Evolutionary conservation across 2,888 invertebrate species (phyloP), one percentile per base, ranked within the genome.

Genomic region (Acronicta aceris): DNA sequence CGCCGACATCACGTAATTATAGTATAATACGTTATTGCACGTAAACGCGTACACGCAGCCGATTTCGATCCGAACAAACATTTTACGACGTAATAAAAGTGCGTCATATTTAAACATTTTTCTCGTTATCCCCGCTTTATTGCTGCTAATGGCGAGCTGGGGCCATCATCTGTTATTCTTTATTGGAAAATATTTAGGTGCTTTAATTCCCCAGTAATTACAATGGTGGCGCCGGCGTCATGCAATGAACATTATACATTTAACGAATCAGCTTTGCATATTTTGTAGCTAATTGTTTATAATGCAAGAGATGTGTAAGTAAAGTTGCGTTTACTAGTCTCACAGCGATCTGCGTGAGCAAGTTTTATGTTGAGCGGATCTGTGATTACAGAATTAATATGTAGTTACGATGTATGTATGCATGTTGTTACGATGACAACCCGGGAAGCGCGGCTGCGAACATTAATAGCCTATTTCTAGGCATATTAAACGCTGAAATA

Each of bases 31-130:
- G 80, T 79, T 77, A 78, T 73, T 67, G 72, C 73, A 56, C 76
- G 64, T 79, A 73, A 79, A 74, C 74, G 59, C 69, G 61, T 58
- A 62, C 63, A 62, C 66, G 61, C 50, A 51, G 59, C 53, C 69
- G 74, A 72, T 71, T 78, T 71, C 69, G 73, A 76, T 77, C 67
- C 79, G 73, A 80, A 78, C 78, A 74, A 79, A 77, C 77, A 69
- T 71, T 81, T 84, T 77, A 84, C 72, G 83, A 78, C 61, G 76
- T 71, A 59, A 81, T 84, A 78, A 82, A 83, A 81, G 61, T 62
- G 56, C 63, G 62, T 73, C 65, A 75, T 74, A 77, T 82, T 80
- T 72, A 68, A 76, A 60, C 61, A 74, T 76, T 74, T 78, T 73
- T 75, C 76, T 77, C 64, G 65, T 54, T 57, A 61, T 62, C 67